phyloP scores from a whole-genome alignment of 2,113 vertebrate genomes.

The Ailuropoda melanoleuca region DNA sequence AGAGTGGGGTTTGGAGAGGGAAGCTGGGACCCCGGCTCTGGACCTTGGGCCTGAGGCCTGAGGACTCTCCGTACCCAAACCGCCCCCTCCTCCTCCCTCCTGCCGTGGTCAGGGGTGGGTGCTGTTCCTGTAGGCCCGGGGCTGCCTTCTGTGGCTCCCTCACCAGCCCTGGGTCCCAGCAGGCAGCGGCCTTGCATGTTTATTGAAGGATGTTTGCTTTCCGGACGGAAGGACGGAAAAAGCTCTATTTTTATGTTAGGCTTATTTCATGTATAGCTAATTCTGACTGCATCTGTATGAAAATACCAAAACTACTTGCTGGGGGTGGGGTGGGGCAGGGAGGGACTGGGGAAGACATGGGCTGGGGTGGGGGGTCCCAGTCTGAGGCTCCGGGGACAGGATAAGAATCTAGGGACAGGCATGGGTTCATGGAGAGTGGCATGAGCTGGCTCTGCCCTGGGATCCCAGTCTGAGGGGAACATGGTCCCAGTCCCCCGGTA shows the following conservation, averaged over 20 bases:
- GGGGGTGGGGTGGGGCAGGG: conserved; percentile 50
- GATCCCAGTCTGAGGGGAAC: conserved; percentile 48
- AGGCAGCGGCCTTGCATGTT: conserved; percentile 78
- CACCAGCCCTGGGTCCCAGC: conserved; percentile 1
- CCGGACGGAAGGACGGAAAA: conserved; percentile 71
- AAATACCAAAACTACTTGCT: conserved; percentile 74
- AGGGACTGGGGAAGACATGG: conserved; percentile 37
- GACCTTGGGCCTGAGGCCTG: neutral
- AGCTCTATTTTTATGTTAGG: conserved; percentile 80
- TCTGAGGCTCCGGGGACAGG: conserved; percentile 49
- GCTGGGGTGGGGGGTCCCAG: neutral
- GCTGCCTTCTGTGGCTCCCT: neutral
- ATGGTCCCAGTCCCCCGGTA: neutral
- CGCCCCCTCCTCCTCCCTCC: neutral
- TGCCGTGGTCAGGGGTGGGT: neutral
- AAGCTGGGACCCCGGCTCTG: neutral
- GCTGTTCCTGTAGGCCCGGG: neutral
- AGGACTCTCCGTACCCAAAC: neutral
- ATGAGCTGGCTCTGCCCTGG: conserved; percentile 77
- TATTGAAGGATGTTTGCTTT: conserved; percentile 81
- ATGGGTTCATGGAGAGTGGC: conserved; percentile 54
- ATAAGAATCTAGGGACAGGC: conserved; percentile 32
- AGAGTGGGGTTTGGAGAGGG: neutral
- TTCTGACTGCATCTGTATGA: conserved; percentile 81
- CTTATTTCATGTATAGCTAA: conserved; percentile 78